These are phyloP conservation scores for Latrodectus geometricus DNA, from an alignment of 1,140 invertebrate genomes.

Conservation along the genomic window DNA sequence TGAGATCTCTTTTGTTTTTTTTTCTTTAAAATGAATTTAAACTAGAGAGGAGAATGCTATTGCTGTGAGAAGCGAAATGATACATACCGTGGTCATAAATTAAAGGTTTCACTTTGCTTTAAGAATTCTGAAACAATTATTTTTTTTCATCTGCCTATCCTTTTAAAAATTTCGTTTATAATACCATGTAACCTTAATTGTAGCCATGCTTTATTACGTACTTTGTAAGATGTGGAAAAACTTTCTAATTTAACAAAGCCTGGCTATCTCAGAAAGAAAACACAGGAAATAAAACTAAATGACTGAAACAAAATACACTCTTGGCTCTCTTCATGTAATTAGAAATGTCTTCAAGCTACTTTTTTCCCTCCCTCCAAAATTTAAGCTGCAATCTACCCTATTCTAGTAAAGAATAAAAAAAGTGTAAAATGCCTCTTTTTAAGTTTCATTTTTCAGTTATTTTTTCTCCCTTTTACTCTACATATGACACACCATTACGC, in stretches of 20 bases:
- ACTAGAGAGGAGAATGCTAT: no score
- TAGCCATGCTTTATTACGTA: constrained; percentile 1
- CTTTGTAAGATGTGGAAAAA: neutral
- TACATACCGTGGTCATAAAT: neutral
- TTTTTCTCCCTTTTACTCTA: neutral
- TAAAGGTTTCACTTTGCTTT: neutral
- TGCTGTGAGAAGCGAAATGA: neutral
- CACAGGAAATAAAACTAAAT: neutral
- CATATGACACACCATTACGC: neutral
- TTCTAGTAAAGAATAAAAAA: neutral
- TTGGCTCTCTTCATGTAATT: neutral
- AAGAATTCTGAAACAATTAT: neutral
- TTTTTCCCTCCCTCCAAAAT: neutral
- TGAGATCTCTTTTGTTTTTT: no score
- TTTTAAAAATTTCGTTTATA: neutral
- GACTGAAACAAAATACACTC: neutral
- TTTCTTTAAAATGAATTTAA: no score
- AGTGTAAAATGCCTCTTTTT: neutral
- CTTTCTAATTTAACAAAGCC: no score
- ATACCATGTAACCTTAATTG: neutral
- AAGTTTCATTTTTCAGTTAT: constrained; percentile 3
- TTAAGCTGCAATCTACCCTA: neutral
- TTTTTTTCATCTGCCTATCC: neutral
- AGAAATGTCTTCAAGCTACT: neutral
- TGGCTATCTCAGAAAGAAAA: neutral